A percentile compares a stretch with the other conserved stretches of the same genome.
These are phyloP conservation scores for Brachylomia viminalis DNA, from an alignment of 2,888 invertebrate species.

Conservation along the genomic window DNA sequence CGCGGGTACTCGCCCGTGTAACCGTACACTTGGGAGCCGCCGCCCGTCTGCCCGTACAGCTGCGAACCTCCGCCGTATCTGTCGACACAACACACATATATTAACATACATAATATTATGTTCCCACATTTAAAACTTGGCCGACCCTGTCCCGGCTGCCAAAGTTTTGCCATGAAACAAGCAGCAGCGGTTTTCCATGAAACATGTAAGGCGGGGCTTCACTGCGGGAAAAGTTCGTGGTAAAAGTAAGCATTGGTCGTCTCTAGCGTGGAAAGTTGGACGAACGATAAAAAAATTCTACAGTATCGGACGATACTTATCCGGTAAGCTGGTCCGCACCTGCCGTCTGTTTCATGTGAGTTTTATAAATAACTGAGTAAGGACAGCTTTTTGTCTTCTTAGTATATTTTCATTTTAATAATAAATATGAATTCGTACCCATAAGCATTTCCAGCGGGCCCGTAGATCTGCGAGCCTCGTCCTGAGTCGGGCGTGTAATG, in stretches of 20 bases:
- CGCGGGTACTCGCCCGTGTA: constrained; percentile 88
- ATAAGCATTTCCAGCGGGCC: constrained; percentile 84
- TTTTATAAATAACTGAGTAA: constrained; percentile 31
- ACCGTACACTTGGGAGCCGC: constrained; percentile 90
- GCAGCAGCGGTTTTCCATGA: constrained; percentile 39
- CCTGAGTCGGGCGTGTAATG: constrained; percentile 89
- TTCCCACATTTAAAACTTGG: constrained; percentile 43
- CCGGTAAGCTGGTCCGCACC: constrained; percentile 22
- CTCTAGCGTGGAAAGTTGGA: constrained; percentile 53
- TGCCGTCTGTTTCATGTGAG: constrained; percentile 34
- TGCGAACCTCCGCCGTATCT: constrained; percentile 91
- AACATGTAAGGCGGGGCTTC: constrained; percentile 39
- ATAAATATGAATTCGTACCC: constrained; percentile 73
- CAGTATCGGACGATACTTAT: constrained; percentile 37
- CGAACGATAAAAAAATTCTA: constrained; percentile 30
- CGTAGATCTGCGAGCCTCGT: constrained; percentile 88
- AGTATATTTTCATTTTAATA: background rate
- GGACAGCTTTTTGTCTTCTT: background rate
- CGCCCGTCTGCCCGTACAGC: constrained; percentile 93
- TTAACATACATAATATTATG: constrained; percentile 52
- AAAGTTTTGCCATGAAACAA: constrained; percentile 55
- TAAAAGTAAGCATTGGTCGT: constrained; percentile 41
- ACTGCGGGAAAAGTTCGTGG: constrained; percentile 50
- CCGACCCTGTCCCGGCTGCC: constrained; percentile 27
- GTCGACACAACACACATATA: constrained; percentile 59